Conservation (phyloP, 2,113 vertebrate genomes). For the Notarius lentiginosus region DNA sequence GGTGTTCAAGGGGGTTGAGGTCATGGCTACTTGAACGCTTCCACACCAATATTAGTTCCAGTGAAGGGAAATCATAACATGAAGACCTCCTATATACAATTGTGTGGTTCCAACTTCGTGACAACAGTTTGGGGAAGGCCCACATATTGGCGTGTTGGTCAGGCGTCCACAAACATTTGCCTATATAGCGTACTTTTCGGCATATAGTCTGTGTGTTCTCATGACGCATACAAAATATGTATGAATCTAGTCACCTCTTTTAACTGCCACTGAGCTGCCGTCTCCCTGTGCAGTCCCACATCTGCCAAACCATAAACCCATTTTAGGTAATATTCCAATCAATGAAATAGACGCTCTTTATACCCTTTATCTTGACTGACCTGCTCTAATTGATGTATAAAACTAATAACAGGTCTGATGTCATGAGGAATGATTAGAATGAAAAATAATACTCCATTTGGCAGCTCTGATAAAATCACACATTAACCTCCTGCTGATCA, state of each 20-base stretch:
- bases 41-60: background rate
- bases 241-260: constrained; percentile 31
- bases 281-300: background rate
- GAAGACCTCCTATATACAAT: background rate
- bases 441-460: constrained; percentile 21
- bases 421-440: constrained; percentile 1
- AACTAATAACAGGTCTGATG: constrained; percentile 37
- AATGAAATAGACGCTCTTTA: constrained; percentile 34
- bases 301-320: constrained; percentile 21
- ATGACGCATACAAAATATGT: constrained; percentile 19
- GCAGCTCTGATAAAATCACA: constrained; percentile 19
- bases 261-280: constrained; percentile 4
- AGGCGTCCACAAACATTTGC: background rate
- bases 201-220: background rate
- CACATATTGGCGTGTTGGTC: background rate
- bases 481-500: constrained; percentile 12
- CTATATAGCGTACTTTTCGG: background rate
- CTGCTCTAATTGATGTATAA: constrained; percentile 51
- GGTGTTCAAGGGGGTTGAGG: background rate
- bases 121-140: background rate
- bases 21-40: background rate
- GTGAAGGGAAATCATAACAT: background rate
- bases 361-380: constrained; percentile 31
- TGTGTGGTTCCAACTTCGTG: background rate
- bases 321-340: constrained; percentile 53